Evolutionary conservation across 2,113 vertebrate species (phyloP), one percentile per base, ranked within the genome.

Genomic region (Procavia capensis): DNA sequence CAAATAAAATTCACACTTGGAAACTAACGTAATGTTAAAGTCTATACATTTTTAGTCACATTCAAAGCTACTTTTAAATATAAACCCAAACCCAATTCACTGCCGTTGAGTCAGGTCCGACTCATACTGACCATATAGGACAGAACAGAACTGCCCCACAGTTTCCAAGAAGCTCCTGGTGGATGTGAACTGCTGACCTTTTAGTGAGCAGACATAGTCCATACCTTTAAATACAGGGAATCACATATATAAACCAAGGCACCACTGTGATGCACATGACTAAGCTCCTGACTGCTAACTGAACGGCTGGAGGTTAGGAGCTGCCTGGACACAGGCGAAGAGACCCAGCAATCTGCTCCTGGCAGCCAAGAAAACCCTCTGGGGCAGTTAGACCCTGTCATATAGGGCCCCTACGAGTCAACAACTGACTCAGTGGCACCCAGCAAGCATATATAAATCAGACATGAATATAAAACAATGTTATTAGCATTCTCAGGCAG

Each of bases 1-100:
- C 2, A 88, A 43, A 91, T 94, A 87, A 90, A 97, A 96, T 3
- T 22, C 31, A 47, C 14, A 80, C 75, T 74, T 91, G 50, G 19
- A 95, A 76, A 97, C 50, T n/a, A 93, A 66, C 24, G 19, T 50
- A 27, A 87, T 5, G 57, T 81, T 85, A 39, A 1, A 13, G 3
- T 61, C 76, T 59, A 75, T 0, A 76, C 34, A 70, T 22, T 27
- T 27, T 76, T 47, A 89, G 39, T 68, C 43, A 94, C 16, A 61
- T 16, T 82, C 61, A 34, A 7, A 1, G n/a, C 66, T 66, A 68
- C 8, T 80, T 93, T 59, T 68, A 36, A 95, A 45, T 50, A 88
- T 17, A 92, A 22, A n/a, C n/a, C n/a, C n/a, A n/a, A n/a, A n/a
- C n/a, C n/a, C n/a, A n/a, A n/a, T n/a, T n/a, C n/a, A n/a, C n/a